Base-by-base conservation (phyloP, 1,140 invertebrate genomes). In the Bombus confusus region DNA sequence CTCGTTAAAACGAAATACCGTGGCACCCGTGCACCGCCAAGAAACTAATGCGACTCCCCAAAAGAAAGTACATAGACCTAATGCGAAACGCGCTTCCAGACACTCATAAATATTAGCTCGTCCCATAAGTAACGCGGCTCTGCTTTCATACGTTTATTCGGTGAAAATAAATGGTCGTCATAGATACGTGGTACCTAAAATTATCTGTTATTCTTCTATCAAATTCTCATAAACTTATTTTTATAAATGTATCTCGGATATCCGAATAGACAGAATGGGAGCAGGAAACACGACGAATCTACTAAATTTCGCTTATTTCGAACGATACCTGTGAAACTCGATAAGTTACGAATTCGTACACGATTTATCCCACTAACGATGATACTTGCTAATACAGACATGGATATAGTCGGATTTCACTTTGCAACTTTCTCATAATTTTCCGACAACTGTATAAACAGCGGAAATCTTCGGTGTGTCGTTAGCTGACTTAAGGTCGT, bases 1-100 rank as follows among this genome's bases (percentile, higher is more conserved):
- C 85, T 86, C 85, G 85, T 86, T 86, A 86, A 82, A 82, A 22
- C 83, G 83, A 79, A 71, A 76, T 59, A 79, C 75, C 37, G 66
- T 41, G 47, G 28, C 18, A 62, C 6, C 43, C 47, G 41, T 41
- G 66, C 66, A 15, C 47, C 37, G 15, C 22, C 69, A 39, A n/a
- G 66, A 13, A 64, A 81, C 68, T 64, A 73, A 80, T 39, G 57
- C 37, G 8, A 57, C 25, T 18, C 34, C 3, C 18, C 34, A 34
- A 10, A 71, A 71, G 47, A 59, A 79, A 43, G 52, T 76, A n/a
- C n/a, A n/a, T n/a, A 75, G n/a, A 59, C 71, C 79, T 37, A 69
- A 75, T 25, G 79, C 79, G 62, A 69, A 31, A 75, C 41, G 41
- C 71, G 37, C 43, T 83, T 76, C 34, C 47, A 39, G 69, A 71